Percentiles rank a stretch among this genome's conserved stretches.
These are phyloP conservation scores for Gymnocypris eckloni DNA, from an alignment of 2,797 vertebrate genomes.

Conservation along the genomic window DNA sequence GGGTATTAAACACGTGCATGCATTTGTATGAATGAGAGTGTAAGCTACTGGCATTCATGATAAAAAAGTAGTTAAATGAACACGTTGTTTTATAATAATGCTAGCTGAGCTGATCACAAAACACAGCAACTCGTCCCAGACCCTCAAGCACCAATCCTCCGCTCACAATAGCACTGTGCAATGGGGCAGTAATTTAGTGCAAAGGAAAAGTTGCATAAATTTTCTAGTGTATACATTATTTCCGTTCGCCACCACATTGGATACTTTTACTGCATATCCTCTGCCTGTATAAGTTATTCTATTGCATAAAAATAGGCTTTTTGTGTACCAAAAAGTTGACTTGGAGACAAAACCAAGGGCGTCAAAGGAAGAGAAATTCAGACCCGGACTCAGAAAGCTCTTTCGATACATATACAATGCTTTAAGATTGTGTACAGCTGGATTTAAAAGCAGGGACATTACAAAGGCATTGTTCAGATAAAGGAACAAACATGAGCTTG, in stretches of 20 bases:
- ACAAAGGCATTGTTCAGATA: constrained; percentile 40
- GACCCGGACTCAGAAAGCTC: constrained; percentile 39
- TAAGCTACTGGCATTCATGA: background rate
- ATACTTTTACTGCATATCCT: constrained; percentile 57
- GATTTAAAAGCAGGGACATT: constrained; percentile 41
- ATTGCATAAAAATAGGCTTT: constrained; percentile 56
- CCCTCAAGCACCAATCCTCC: constrained; percentile 65
- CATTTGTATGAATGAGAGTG: background rate
- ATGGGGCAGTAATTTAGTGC: constrained; percentile 66
- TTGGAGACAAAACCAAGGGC: constrained; percentile 49
- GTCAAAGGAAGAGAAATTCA: constrained; percentile 45
- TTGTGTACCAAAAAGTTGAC: constrained; percentile 52
- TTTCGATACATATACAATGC: constrained; percentile 40
- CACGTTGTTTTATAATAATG: constrained; percentile 3
- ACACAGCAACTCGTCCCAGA: constrained; percentile 29
- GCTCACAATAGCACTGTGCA: constrained; percentile 63
- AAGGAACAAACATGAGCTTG: constrained; percentile 19
- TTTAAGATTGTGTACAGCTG: constrained; percentile 33
- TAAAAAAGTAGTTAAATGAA: background rate
- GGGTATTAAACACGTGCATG: background rate
- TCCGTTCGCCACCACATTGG: constrained; percentile 41
- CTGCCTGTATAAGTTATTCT: constrained; percentile 46
- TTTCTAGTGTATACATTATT: constrained; percentile 61
- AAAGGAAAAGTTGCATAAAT: constrained; percentile 76
- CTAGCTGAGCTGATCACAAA: background rate